Base-by-base conservation (phyloP, 2,888 invertebrate species). In the Mythimna loreyi region DNA sequence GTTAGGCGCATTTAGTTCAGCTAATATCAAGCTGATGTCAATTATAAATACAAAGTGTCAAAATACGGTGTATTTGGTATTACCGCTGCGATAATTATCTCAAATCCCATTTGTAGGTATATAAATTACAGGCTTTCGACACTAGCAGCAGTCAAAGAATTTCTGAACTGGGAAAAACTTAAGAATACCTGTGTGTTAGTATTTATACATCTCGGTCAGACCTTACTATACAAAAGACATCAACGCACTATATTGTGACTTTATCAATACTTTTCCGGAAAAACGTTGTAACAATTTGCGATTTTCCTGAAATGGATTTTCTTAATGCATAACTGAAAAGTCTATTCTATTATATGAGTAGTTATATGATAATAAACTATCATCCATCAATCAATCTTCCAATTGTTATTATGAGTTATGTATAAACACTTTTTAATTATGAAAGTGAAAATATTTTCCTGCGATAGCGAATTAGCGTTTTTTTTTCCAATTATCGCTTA, bases 211-310 rank as follows among this genome's bases (percentile, higher is more conserved):
- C 13, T 2, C 11, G 11, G 19, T 9, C 19, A 13, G 8, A 30
- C 4, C n/a, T 13, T 23, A 16, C 11, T 7, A 19, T 55, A 72
- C 64, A 70, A 70, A 70, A 72, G 70, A 70, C 73, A 72, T 72
- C 73, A 70, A 70, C 69, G 69, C 62, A 19, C 3, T 40, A 13
- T 3, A 40, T 40, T 40, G 40, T 16, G 16, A 40, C 4, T 5
- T 3, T 16, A 40, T 40, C 5, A 16, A 40, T 0, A 0, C 4
- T 16, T 40, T 40, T 40, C 40, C 16, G 5, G 40, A 40, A 16
- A 2, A 16, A 40, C 5, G 16, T 30, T 3, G 13, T 36, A 4
- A 5, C 13, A 3, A 16, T 40, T 40, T 33, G 3, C 3, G 1
- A 8, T 33, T 40, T 19, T 40, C 5, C 19, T 6, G 16, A 6